Conservation (phyloP, 2,888 invertebrate species). For the Leptopilina syphax region DNA sequence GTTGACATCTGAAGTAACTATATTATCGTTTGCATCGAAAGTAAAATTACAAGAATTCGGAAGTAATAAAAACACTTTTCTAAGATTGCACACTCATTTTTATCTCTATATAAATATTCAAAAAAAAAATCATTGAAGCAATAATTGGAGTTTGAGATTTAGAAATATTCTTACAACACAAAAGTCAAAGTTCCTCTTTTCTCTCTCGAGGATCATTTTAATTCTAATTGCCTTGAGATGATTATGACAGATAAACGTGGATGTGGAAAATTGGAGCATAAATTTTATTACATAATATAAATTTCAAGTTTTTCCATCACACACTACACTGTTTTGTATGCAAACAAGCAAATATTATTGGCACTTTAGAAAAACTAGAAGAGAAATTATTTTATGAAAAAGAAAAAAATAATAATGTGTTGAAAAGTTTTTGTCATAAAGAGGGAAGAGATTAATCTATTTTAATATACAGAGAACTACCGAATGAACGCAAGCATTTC, state of each 20-base stretch:
- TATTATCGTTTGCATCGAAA: too few species aligned
- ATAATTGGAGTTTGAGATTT: not conserved
- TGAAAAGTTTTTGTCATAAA: not conserved
- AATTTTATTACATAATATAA: not conserved
- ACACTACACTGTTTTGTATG: not conserved
- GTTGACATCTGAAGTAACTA: too few species aligned
- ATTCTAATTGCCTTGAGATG: not conserved
- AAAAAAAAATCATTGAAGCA: not conserved
- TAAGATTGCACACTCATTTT: too few species aligned
- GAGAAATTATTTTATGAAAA: not conserved
- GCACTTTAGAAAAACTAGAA: too few species aligned
- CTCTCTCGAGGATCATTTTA: not conserved
- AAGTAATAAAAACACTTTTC: too few species aligned
- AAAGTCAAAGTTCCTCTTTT: not conserved
- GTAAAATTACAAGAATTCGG: too few species aligned
- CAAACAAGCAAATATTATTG: not conserved
- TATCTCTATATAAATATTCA: too few species aligned
- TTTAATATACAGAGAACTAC: not conserved
- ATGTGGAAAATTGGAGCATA: not conserved
- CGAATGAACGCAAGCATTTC: not conserved
- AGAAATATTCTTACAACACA: slow-evolving; percentile 11
- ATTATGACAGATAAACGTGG: not conserved
- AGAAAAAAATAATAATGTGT: not conserved
- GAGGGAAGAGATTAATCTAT: not conserved
- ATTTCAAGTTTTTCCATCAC: not conserved